Conservation (phyloP, 2,797 vertebrate species). For the Sebastes wilsoni region DNA sequence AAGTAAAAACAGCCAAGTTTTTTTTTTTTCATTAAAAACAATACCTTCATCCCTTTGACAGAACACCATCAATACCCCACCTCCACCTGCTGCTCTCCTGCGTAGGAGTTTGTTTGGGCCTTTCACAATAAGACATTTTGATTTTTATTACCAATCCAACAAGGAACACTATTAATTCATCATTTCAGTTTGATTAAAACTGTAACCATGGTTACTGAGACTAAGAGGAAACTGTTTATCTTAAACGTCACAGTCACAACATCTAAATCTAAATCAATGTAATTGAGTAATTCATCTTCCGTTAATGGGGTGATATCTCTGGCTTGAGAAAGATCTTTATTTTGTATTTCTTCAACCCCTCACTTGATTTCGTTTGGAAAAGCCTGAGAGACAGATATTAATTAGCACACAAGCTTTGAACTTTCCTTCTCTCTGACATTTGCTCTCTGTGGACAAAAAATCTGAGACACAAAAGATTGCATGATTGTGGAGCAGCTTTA, state of each 20-base stretch:
- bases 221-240: neutral
- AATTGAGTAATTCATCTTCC: neutral
- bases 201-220: neutral
- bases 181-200: neutral
- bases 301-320: neutral
- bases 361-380: neutral
- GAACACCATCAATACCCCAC: too few species aligned
- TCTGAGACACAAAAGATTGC: constrained; percentile 20
- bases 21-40: neutral
- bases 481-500: constrained; percentile 26
- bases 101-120: neutral
- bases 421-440: constrained; percentile 29
- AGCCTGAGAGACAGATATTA: neutral
- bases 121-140: neutral
- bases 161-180: neutral
- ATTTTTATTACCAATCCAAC: neutral
- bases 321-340: neutral
- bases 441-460: constrained; percentile 17
- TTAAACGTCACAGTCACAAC: neutral
- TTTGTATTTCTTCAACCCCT: neutral
- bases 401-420: constrained; percentile 2
- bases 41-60: too few species aligned
- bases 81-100: neutral
- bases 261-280: neutral
- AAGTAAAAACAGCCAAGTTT: neutral